Evolutionary conservation across 2,797 vertebrate genomes (phyloP).

Genomic region (Pipistrellus kuhlii): DNA sequence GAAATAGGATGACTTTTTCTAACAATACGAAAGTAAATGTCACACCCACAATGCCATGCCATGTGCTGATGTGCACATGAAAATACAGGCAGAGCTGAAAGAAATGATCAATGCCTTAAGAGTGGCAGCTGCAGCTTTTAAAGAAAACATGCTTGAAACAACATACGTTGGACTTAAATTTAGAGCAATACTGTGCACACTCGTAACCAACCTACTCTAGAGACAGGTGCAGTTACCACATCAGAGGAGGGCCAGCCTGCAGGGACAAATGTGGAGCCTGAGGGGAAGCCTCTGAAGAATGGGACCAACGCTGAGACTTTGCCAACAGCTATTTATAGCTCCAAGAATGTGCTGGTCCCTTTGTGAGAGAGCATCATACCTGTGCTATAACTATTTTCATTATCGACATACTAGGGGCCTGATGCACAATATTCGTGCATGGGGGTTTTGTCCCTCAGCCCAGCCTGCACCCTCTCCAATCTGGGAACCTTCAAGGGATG

Average conservation of each 20-base stretch:
- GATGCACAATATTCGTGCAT: no score
- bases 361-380: background rate
- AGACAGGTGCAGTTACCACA: background rate
- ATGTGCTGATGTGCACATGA: background rate
- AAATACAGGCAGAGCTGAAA: background rate
- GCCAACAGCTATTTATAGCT: background rate
- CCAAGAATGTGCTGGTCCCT: background rate
- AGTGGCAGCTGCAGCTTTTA: background rate
- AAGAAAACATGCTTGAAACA: constrained; percentile 6
- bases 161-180: background rate
- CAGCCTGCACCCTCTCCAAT: no score
- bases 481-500: no score
- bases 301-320: background rate
- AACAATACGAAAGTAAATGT: background rate
- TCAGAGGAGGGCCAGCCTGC: background rate
- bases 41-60: background rate
- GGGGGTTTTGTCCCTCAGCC: no score
- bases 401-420: background rate
- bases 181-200: background rate
- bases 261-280: background rate
- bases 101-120: background rate
- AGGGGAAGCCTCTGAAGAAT: background rate
- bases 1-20: background rate
- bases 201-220: background rate
- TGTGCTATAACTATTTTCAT: background rate